Base-by-base conservation (phyloP, 2,888 invertebrate genomes). In the Lochmaea crataegi region DNA sequence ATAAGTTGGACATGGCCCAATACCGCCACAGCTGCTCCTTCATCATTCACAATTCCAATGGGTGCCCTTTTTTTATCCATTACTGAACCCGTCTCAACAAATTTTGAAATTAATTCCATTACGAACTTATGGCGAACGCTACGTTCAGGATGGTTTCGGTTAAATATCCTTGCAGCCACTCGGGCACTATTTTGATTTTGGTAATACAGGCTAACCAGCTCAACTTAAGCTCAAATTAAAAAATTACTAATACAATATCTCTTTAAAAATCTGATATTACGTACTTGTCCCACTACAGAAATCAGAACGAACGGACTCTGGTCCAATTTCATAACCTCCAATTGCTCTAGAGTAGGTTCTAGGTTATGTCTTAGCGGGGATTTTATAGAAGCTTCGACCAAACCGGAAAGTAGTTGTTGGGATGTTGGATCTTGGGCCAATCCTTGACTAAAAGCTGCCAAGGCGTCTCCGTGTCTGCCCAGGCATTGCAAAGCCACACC, bases 231-330 rank as follows among this genome's bases (percentile, higher is more conserved):
- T n/a, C n/a, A n/a, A n/a, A 48, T 58, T 18, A 10, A 32, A n/a
- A 11, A 38, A 18, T 22, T 22, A 38, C 51, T 63, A 5, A 38
- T 3, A 22, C n/a, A 14, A 68, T 42, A 22, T 48, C 2, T 16
- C 16, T 14, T 26, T 18, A 67, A 57, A 11, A 67, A 22, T 32
- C 5, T 16, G 4, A 12, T 18, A 18, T 22, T 51, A 60, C 64
- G 69, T 76, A 81, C 81, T 88, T 98, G 98, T 0, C 98, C 98
- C 69, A 98, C 96, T 68, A 97, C 97, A 71, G 98, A 97, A 83
- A 98, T 97, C 14, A 98, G 91, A 9, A 99, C 98, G 87, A 99
- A 99, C 0, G 98, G 96, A 66, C 96, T 97, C 83, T 96, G 95
- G 84, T 97, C 96, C 80, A 98, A 88, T 85, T 96, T 96, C 96